phyloP scores from a whole-genome alignment of 2,113 vertebrate genomes.

The Eolophus roseicapilla region DNA sequence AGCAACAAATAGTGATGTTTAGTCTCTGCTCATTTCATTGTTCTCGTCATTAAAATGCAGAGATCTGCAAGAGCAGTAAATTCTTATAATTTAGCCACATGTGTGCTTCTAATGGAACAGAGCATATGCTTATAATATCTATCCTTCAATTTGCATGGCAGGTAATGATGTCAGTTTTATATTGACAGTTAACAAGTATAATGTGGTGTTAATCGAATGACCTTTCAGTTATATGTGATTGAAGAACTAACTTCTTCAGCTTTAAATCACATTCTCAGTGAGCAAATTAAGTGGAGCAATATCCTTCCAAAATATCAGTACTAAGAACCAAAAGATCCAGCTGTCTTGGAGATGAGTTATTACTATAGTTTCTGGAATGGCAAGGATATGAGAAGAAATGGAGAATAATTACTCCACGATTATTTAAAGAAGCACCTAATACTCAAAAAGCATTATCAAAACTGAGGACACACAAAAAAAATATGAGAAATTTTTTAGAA shows the following conservation, averaged over 20 bases:
- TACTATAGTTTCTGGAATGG: background rate
- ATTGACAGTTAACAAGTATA: conserved; percentile 31
- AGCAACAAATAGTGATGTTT: background rate
- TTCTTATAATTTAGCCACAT: background rate
- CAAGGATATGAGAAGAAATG: background rate
- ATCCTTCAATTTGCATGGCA: background rate
- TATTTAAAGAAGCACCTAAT: background rate
- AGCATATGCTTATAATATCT: background rate
- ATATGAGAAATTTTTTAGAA: background rate
- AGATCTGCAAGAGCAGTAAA: background rate
- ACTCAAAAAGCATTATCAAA: background rate
- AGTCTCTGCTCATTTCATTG: background rate
- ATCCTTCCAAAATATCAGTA: background rate
- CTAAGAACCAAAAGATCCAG: background rate
- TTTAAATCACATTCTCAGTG: conserved; percentile 2
- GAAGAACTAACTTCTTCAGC: conserved; percentile 31
- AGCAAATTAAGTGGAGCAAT: background rate
- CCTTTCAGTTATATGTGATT: conserved; percentile 33
- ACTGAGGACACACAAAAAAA: background rate
- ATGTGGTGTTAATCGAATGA: background rate
- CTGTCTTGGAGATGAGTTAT: background rate
- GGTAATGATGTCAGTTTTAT: conserved; percentile 22
- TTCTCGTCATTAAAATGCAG: background rate
- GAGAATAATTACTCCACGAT: background rate
- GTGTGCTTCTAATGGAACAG: background rate